Conservation (phyloP, 2,113 vertebrate genomes). For the Centrocercus urophasianus region DNA sequence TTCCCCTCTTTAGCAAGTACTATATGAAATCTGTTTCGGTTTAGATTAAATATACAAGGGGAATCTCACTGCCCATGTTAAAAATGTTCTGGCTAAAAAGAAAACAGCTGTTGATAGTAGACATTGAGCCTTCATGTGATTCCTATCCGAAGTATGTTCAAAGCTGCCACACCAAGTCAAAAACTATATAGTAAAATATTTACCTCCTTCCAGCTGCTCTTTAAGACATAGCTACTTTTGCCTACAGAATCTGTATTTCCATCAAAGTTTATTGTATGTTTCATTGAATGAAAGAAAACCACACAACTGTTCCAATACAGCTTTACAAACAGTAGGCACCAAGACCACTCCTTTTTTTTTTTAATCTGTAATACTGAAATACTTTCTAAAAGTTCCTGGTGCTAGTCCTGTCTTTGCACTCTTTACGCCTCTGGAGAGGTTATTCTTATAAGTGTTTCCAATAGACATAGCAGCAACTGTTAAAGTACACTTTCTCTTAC, state of each 20-base stretch:
- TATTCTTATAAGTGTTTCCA: slow-evolving; percentile 48
- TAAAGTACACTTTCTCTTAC: slow-evolving; percentile 11
- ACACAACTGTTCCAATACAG: slow-evolving; percentile 47
- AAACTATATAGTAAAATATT: background rate
- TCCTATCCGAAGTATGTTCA: background rate
- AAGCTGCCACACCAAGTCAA: background rate
- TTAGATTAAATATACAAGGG: background rate
- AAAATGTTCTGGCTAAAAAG: background rate
- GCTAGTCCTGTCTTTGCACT: slow-evolving; percentile 26
- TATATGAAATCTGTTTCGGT: background rate
- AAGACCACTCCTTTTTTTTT: slow-evolving; percentile 14
- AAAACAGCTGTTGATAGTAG: background rate
- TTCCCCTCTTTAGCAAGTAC: background rate
- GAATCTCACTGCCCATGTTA: background rate
- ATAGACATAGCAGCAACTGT: background rate
- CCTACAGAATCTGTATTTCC: slow-evolving; percentile 13
- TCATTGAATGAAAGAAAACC: background rate
- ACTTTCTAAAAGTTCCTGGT: slow-evolving; percentile 21
- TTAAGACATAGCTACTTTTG: slow-evolving; percentile 16
- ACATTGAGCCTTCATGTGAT: background rate
- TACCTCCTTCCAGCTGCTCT: background rate
- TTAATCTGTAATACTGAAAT: background rate
- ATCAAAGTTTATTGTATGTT: background rate
- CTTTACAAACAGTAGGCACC: slow-evolving; percentile 58
- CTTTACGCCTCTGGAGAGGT: slow-evolving; percentile 35